phyloP scores from a whole-genome alignment of 2,113 vertebrate genomes.

The Parotia lawesii region DNA sequence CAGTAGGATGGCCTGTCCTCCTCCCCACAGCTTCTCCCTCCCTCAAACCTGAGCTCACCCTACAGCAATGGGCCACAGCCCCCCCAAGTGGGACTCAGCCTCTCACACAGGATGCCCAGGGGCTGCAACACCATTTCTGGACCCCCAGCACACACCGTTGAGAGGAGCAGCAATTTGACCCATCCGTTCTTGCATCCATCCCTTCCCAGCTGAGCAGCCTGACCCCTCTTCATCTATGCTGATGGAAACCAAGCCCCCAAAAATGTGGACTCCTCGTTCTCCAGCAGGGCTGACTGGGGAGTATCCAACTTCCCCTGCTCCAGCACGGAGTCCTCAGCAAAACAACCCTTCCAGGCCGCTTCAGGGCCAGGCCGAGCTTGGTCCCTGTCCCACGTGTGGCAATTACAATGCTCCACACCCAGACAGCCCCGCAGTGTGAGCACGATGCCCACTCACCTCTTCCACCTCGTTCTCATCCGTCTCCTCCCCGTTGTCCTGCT shows the following conservation, averaged over 20 bases:
- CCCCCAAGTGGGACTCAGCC: neutral
- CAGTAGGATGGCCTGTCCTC: neutral
- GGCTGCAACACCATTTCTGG: neutral
- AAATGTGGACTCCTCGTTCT: accelerated
- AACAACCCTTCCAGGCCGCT: accelerated
- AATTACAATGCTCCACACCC: neutral
- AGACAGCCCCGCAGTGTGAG: accelerated
- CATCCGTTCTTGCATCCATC: neutral
- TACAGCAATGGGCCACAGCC: neutral
- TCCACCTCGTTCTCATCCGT: constrained; percentile 81
- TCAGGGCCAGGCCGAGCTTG: neutral
- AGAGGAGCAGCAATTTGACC: neutral
- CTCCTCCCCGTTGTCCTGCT: constrained; percentile 84
- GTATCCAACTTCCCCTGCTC: neutral
- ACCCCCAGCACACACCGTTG: neutral
- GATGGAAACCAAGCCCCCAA: neutral
- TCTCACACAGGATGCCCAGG: neutral
- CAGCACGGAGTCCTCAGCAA: neutral
- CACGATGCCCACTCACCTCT: constrained; percentile 68
- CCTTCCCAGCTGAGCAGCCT: neutral
- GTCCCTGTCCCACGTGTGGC: accelerated
- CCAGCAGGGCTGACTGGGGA: neutral
- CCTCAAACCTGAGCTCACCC: neutral
- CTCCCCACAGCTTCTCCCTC: neutral
- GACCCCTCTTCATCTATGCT: accelerated